phyloP scores from a whole-genome alignment of 1,140 invertebrate species.

The Ctenoplectra terminalis region DNA sequence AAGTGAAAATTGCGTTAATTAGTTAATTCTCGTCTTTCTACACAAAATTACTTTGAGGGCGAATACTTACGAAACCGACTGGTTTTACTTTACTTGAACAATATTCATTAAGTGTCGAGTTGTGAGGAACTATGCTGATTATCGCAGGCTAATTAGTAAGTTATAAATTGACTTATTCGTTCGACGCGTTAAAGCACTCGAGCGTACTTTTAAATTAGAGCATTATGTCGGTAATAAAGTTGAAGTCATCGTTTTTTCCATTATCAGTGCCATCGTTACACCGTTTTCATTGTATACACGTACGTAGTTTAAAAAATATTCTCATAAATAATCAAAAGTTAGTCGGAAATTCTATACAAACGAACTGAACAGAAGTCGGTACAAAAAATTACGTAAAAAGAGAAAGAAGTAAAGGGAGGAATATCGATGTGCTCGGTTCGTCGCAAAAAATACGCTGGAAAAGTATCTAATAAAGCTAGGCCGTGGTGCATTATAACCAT shows the following conservation, averaged over 20 bases:
- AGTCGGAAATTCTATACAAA: too few relatives aligned
- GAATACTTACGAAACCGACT: too few relatives aligned
- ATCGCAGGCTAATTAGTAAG: background rate
- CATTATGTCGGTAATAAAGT: background rate
- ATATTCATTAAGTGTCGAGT: background rate
- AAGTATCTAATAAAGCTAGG: conserved; percentile 5
- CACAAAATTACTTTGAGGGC: too few relatives aligned
- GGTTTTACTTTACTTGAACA: too few relatives aligned
- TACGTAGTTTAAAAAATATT: background rate
- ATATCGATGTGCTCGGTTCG: background rate
- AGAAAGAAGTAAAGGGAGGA: too few relatives aligned
- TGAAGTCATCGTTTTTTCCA: too few relatives aligned
- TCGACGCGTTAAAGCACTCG: background rate
- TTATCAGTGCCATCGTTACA: too few relatives aligned
- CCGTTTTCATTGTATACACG: too few relatives aligned
- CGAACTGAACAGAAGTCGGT: too few relatives aligned
- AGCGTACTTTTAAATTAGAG: background rate
- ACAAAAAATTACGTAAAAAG: background rate
- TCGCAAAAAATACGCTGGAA: background rate
- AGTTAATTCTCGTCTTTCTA: too few relatives aligned
- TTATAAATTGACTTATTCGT: background rate
- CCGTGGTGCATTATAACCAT: conserved; percentile 7
- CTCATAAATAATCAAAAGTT: background rate
- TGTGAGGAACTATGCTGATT: background rate
- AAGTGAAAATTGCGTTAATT: too few relatives aligned